A percentile compares a stretch with the other conserved stretches of the same genome.
Evolutionary conservation across 2,113 vertebrate genomes (phyloP).

Genomic region (Rhinopomastus cyanomelas): DNA sequence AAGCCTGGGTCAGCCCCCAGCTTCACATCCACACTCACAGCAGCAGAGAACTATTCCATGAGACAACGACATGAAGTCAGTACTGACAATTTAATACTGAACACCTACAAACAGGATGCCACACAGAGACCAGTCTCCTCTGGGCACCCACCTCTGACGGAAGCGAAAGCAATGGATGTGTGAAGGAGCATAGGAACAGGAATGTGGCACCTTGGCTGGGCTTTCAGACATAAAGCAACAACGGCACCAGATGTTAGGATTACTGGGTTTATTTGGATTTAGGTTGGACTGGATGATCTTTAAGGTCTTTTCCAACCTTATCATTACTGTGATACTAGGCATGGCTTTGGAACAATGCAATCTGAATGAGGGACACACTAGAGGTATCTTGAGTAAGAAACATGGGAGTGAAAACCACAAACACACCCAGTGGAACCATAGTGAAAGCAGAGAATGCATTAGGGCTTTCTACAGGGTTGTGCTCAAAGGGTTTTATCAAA

Average conservation of each 20-base stretch:
- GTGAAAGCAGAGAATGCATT: background rate
- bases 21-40: background rate
- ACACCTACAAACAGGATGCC: background rate
- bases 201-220: background rate
- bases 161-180: rapidly evolving
- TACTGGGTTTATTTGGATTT: no score
- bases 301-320: no score
- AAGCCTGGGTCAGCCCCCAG: background rate
- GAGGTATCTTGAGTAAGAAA: background rate
- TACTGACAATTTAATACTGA: background rate
- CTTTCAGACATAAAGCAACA: background rate
- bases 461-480: background rate
- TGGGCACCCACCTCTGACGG: background rate
- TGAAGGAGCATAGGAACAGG: background rate
- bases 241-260: background rate
- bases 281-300: no score
- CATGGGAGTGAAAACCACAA: background rate
- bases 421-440: background rate
- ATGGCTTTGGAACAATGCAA: background rate
- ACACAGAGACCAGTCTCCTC: background rate
- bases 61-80: background rate
- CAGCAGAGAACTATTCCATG: background rate
- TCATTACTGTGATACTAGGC: no score
- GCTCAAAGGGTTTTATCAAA: background rate
- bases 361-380: background rate